Conservation (phyloP, 2,113 vertebrate genomes). For the Dasyornis broadbenti region DNA sequence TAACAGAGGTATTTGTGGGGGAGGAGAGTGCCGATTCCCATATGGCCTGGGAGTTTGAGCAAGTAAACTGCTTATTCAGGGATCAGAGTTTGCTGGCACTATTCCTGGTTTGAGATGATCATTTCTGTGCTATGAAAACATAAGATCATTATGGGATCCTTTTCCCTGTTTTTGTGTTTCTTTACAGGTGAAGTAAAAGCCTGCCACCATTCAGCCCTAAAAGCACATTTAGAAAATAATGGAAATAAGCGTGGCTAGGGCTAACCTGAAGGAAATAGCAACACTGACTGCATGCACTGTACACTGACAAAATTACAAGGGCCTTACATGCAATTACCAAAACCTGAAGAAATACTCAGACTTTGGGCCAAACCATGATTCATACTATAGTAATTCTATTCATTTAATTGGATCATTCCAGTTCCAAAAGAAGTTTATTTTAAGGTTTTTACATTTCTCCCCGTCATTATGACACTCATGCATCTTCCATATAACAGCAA, state of each 20-base stretch:
- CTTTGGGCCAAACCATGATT: slow-evolving; percentile 13
- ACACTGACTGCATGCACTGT: not conserved
- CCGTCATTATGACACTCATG: not conserved
- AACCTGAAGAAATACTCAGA: not conserved
- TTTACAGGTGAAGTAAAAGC: not conserved
- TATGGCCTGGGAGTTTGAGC: not conserved
- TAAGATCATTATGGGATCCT: not conserved
- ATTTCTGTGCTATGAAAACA: not conserved
- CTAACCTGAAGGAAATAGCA: not conserved
- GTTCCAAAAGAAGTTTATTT: slow-evolving; percentile 1
- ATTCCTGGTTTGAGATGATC: not conserved
- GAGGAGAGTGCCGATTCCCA: not conserved
- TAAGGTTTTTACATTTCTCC: not conserved
- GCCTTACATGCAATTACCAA: not conserved
- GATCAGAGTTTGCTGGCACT: not conserved
- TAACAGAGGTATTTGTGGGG: not conserved
- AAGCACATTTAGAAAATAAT: not conserved
- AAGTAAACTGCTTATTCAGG: not conserved
- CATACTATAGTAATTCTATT: not conserved
- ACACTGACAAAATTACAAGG: not conserved
- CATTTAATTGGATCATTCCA: not conserved
- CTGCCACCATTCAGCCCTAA: not conserved
- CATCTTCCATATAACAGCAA: not conserved
- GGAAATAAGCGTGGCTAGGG: not conserved
- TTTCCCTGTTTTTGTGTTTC: not conserved